Evolutionary conservation across 2,888 invertebrate species (phyloP).

Genomic region (Ptilodon capucinus): DNA sequence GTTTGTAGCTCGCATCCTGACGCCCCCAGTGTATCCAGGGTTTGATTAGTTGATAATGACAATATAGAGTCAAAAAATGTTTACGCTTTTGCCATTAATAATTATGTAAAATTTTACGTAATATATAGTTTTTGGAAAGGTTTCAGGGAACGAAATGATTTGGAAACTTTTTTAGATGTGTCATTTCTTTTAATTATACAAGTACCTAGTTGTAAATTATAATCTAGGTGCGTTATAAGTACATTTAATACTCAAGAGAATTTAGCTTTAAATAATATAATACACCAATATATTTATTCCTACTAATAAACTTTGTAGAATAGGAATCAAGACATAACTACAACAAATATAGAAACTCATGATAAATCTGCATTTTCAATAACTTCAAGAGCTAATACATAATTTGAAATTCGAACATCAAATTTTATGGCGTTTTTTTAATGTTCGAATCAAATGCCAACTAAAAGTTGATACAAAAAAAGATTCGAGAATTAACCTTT

Average conservation of each 20-base stretch:
- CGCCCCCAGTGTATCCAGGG: no score
- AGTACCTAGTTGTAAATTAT: slow-evolving; percentile 20
- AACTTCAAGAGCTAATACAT: no score
- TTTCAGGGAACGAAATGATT: slow-evolving; percentile 41
- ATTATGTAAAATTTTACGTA: slow-evolving; percentile 7
- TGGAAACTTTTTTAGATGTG: slow-evolving; percentile 32
- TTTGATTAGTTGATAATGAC: no score
- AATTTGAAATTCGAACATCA: no score
- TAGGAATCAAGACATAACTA: neutral
- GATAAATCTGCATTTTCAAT: no score
- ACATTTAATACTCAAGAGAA: slow-evolving; percentile 35
- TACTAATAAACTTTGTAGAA: neutral
- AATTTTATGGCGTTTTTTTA: no score
- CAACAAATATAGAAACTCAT: no score
- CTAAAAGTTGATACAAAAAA: no score
- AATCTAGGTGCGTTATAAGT: slow-evolving; percentile 22
- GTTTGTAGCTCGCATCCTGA: no score
- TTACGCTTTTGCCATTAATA: neutral
- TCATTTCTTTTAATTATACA: slow-evolving; percentile 31
- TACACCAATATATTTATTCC: slow-evolving; percentile 29
- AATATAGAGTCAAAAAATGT: neutral
- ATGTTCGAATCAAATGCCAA: no score
- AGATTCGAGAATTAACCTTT: no score
- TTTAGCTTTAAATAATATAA: slow-evolving; percentile 34
- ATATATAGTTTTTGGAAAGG: slow-evolving; percentile 22